Conservation (phyloP, 2,888 invertebrate species). For the Drosophila neotestacea region DNA sequence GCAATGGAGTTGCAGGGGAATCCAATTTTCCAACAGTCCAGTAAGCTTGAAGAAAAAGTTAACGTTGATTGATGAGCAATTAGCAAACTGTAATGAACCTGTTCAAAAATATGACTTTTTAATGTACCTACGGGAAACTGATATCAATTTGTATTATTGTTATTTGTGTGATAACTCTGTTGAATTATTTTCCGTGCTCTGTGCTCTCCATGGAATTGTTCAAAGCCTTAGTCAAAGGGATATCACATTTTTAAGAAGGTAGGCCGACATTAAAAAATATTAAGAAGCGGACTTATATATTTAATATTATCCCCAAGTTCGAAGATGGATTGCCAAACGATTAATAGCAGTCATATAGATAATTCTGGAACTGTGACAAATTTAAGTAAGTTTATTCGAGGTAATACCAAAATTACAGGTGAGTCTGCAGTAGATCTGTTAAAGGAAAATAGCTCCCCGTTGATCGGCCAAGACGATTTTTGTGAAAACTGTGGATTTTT, state of each 20-base stretch:
- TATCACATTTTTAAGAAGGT: conserved; percentile 2
- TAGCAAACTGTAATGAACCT: not conserved
- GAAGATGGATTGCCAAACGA: not conserved
- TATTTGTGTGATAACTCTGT: conserved; percentile 21
- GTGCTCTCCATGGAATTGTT: not conserved
- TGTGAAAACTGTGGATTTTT: not conserved
- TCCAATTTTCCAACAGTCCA: not conserved
- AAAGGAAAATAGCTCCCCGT: not conserved
- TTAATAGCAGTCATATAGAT: not conserved
- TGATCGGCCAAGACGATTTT: not conserved
- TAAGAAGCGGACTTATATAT: not conserved
- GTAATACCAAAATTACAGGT: not conserved
- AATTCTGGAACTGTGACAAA: not conserved
- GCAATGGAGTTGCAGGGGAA: not conserved
- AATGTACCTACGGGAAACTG: not conserved
- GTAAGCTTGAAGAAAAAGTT: not conserved
- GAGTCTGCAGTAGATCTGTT: not conserved
- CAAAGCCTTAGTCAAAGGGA: not conserved
- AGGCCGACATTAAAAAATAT: not conserved
- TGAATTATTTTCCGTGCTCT: conserved; percentile 13
- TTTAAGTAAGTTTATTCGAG: not conserved
- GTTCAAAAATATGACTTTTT: conserved; percentile 22
- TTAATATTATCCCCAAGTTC: not conserved
- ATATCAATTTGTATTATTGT: conserved; percentile 18
- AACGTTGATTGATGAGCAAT: not conserved